Evolutionary conservation across 1,140 invertebrate species (phyloP).

Genomic region (Daktulosphaira vitifoliae): DNA sequence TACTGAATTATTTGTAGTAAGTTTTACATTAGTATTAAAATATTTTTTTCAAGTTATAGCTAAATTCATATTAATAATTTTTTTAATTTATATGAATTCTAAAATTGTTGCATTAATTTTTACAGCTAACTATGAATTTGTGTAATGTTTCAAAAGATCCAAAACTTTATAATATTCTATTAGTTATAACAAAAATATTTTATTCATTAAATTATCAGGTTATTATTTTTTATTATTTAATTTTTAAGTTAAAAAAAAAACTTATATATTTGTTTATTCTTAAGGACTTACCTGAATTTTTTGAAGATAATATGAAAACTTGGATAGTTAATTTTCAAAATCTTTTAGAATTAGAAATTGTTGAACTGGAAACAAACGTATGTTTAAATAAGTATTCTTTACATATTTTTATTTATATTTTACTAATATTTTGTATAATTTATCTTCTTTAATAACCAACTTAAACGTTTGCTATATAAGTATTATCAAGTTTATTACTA

Average conservation of each 20-base stretch:
- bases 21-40: slow-evolving; percentile 38
- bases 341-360: slow-evolving; percentile 69
- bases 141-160: slow-evolving; percentile 69
- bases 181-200: slow-evolving; percentile 91
- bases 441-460: slow-evolving; percentile 4
- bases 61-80: slow-evolving; percentile 11
- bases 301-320: slow-evolving; percentile 90
- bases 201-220: slow-evolving; percentile 91
- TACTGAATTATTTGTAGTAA: slow-evolving; percentile 81
- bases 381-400: slow-evolving; percentile 40
- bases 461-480: slow-evolving; percentile 36
- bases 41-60: not conserved
- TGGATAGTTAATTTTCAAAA: slow-evolving; percentile 90
- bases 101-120: slow-evolving; percentile 17
- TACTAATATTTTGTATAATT: not conserved
- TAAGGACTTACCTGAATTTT: slow-evolving; percentile 96
- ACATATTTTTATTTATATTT: not conserved
- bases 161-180: slow-evolving; percentile 75
- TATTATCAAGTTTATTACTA: no score
- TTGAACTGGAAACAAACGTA: slow-evolving; percentile 57
- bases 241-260: no score
- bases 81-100: not conserved
- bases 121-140: slow-evolving; percentile 75
- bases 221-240: slow-evolving; percentile 36
- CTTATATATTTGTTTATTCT: no score